Conservation (phyloP, 2,888 invertebrate species). For the Ormia ochracea region DNA sequence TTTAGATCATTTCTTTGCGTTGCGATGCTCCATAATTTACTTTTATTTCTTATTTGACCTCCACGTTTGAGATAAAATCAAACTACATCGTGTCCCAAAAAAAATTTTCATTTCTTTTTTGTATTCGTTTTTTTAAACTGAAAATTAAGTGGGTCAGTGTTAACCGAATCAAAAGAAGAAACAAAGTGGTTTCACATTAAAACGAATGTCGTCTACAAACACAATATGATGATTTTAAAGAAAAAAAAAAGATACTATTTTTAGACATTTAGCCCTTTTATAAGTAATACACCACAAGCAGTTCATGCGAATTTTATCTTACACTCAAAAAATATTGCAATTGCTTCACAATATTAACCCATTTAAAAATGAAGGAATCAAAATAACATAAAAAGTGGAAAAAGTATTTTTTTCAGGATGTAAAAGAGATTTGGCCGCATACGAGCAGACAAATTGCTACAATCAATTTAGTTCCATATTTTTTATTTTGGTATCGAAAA, state of each 20-base stretch:
- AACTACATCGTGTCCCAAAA: not conserved
- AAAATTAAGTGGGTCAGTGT: constrained; percentile 10
- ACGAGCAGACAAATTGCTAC: too few relatives aligned
- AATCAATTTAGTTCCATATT: too few relatives aligned
- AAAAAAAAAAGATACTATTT: not conserved
- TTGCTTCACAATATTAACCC: too few relatives aligned
- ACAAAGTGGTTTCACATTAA: not conserved
- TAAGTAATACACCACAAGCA: not conserved
- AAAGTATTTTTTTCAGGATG: too few relatives aligned
- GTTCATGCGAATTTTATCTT: not conserved
- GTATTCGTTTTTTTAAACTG: not conserved
- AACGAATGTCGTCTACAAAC: not conserved
- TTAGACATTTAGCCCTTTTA: not conserved
- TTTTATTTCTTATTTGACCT: not conserved
- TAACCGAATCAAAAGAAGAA: not conserved
- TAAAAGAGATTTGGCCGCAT: too few relatives aligned
- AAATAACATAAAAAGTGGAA: too few relatives aligned
- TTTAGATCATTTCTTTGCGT: not conserved
- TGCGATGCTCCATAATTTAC: not conserved
- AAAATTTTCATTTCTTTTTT: not conserved
- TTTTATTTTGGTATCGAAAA: too few relatives aligned
- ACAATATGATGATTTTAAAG: not conserved
- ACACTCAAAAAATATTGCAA: not conserved
- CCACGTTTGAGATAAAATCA: not conserved
- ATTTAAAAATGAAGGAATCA: too few relatives aligned